A percentile compares a stretch with the other conserved stretches of the same genome.
These are phyloP conservation scores for Urocyon cinereoargenteus DNA, from an alignment of 2,797 vertebrate species.

Conservation along the genomic window DNA sequence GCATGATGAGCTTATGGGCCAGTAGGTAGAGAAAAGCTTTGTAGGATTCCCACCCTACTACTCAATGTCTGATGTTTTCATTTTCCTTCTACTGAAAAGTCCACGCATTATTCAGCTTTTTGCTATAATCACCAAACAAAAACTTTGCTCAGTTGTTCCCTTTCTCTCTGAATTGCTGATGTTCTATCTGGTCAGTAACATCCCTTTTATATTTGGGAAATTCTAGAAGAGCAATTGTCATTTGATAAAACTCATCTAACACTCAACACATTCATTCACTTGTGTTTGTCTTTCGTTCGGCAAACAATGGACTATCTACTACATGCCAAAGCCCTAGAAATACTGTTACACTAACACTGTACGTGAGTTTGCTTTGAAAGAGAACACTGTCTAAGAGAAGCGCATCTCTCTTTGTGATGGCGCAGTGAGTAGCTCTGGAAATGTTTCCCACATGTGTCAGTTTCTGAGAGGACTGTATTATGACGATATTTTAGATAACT, in stretches of 20 bases:
- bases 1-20: background rate
- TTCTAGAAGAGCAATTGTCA: background rate
- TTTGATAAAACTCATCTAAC: background rate
- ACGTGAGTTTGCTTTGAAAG: background rate
- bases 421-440: background rate
- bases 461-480: background rate
- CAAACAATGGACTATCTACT: background rate
- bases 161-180: background rate
- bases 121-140: slow-evolving; percentile 2
- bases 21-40: background rate
- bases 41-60: background rate
- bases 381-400: background rate
- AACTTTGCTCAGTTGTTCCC: background rate
- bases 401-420: background rate
- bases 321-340: background rate
- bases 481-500: background rate
- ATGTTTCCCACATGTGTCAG: background rate
- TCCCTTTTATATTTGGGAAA: background rate
- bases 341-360: background rate
- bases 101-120: background rate
- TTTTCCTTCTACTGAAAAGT: background rate
- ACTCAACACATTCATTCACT: background rate
- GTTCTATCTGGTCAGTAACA: background rate
- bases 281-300: background rate
- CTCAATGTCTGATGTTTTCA: background rate